Evolutionary conservation across 2,113 vertebrate genomes (phyloP).

Genomic region (Electrona antarctica): DNA sequence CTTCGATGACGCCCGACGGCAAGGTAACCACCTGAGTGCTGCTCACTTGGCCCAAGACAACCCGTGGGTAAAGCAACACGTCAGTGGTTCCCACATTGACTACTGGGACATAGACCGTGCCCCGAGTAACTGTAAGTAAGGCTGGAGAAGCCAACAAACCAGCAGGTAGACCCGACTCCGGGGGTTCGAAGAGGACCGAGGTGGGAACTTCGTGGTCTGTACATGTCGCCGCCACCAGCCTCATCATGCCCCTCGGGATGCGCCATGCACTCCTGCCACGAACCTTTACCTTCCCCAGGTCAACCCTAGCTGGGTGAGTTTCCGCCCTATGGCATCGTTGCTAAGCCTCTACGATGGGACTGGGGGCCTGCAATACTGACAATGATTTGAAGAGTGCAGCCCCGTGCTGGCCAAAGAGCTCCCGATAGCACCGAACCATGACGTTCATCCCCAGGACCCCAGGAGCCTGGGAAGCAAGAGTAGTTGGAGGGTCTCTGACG

Average conservation of each 20-base stretch:
- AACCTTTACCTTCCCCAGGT: not conserved
- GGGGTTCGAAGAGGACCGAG: not conserved
- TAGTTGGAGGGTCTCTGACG: constrained; percentile 2
- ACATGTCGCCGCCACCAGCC: constrained; percentile 2
- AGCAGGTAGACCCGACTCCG: not conserved
- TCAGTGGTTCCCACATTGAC: too few relatives aligned
- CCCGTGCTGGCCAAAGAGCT: constrained; percentile 29
- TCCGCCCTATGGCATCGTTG: not conserved
- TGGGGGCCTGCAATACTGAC: not conserved
- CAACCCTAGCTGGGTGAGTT: not conserved
- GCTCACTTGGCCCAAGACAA: too few relatives aligned
- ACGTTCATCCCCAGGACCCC: constrained; percentile 21
- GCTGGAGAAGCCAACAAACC: too few relatives aligned
- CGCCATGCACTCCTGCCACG: not conserved
- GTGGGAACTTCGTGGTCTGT: not conserved
- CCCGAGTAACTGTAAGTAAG: too few relatives aligned
- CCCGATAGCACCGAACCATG: constrained; percentile 9
- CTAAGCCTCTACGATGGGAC: not conserved
- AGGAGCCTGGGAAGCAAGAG: not conserved
- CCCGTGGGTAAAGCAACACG: too few relatives aligned
- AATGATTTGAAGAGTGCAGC: not conserved
- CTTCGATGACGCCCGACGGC: too few relatives aligned
- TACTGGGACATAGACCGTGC: too few relatives aligned
- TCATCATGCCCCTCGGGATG: constrained; percentile 1
- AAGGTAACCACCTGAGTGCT: too few relatives aligned